Conservation (phyloP, 2,888 invertebrate genomes). For the Timandra comae region DNA sequence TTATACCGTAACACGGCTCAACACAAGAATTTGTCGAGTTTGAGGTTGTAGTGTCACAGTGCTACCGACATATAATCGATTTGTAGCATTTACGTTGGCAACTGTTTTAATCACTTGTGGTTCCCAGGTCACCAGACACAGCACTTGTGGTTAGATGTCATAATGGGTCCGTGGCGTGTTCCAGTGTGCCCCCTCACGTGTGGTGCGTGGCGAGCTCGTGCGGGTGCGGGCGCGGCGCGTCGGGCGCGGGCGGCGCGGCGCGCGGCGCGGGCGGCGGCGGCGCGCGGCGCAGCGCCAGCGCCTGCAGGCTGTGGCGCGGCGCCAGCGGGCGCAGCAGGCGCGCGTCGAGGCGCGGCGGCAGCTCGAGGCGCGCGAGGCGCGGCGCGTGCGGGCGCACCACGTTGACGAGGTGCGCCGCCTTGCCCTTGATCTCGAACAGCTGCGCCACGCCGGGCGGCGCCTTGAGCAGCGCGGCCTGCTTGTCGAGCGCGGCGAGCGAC, state of each 20-base stretch:
- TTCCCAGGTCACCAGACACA: too few species aligned
- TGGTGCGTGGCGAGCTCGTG: too few species aligned
- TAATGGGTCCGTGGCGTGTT: too few species aligned
- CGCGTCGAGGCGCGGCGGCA: constrained; percentile 34
- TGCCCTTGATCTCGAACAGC: constrained; percentile 61
- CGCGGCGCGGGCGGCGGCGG: constrained; percentile 43
- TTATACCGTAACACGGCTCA: too few species aligned
- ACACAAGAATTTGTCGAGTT: too few species aligned
- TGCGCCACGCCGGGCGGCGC: constrained; percentile 55
- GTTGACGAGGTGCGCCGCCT: constrained; percentile 62
- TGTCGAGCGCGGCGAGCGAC: constrained; percentile 51
- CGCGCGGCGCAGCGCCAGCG: constrained; percentile 52
- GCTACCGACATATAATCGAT: too few species aligned
- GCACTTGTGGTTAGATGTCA: too few species aligned
- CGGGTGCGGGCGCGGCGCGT: neutral
- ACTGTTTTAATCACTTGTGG: too few species aligned
- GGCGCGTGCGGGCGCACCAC: constrained; percentile 57
- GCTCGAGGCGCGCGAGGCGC: constrained; percentile 40
- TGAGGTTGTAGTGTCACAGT: too few species aligned
- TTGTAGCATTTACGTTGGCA: too few species aligned
- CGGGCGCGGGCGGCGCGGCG: constrained; percentile 18
- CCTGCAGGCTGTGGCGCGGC: constrained; percentile 49
- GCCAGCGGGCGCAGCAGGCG: constrained; percentile 39
- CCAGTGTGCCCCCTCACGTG: too few species aligned
- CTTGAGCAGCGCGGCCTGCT: constrained; percentile 43